Percentiles rank a stretch among this genome's conserved stretches.
phyloP scores from a whole-genome alignment of 2,113 vertebrate species.

The Pseudonaja textilis region DNA sequence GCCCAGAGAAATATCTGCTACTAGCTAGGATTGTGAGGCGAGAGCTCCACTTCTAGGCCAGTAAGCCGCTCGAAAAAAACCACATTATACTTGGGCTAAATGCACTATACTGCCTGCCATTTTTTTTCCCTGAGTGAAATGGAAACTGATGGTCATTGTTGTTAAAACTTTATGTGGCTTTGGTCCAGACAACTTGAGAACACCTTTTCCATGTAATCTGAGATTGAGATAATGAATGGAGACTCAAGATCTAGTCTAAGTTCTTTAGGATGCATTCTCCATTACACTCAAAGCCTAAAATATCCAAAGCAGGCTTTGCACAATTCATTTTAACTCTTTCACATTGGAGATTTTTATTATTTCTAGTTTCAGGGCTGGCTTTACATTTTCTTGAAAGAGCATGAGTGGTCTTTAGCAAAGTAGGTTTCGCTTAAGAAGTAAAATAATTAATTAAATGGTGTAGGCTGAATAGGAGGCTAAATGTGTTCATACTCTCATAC shows the following conservation, averaged over 20 bases:
- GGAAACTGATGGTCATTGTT: background rate
- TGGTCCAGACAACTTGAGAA: background rate
- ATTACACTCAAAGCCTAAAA: background rate
- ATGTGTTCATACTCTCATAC: background rate
- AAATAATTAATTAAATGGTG: background rate
- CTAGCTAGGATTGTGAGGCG: background rate
- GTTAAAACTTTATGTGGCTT: background rate
- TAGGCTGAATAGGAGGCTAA: background rate
- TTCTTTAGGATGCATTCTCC: background rate
- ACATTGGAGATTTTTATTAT: background rate
- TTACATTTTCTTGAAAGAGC: background rate
- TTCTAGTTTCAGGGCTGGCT: background rate
- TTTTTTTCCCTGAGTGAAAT: background rate
- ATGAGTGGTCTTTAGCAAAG: background rate
- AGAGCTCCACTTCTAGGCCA: background rate
- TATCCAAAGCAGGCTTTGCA: background rate
- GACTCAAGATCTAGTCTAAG: background rate
- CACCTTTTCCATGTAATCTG: background rate
- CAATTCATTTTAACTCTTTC: background rate
- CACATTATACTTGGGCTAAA: background rate
- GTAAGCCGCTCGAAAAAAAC: accelerated
- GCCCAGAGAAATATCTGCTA: background rate
- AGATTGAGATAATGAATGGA: background rate
- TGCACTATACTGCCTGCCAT: background rate
- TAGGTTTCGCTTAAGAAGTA: background rate